Percentiles rank a stretch among this genome's conserved stretches.
Conservation (phyloP, 2,113 vertebrate genomes). For the Sorex araneus region DNA sequence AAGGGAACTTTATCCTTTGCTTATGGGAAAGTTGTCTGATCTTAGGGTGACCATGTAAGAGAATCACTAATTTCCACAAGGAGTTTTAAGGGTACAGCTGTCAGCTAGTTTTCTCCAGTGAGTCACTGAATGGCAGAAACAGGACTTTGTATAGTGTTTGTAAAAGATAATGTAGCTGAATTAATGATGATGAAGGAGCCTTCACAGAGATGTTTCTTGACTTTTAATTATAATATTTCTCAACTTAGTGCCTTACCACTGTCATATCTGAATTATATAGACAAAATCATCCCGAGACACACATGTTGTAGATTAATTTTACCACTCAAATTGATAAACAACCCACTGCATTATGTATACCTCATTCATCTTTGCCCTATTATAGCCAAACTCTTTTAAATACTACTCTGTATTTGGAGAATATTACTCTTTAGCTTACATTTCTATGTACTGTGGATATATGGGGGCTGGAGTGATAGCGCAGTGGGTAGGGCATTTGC, state of each 20-base stretch:
- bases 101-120: constrained; percentile 51
- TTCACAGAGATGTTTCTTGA: constrained; percentile 75
- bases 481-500: too few relatives aligned
- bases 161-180: constrained; percentile 78
- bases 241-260: constrained; percentile 72
- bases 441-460: background rate
- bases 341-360: constrained; percentile 75
- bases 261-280: constrained; percentile 71
- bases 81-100: background rate
- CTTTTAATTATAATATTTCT: constrained; percentile 82
- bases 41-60: constrained; percentile 53
- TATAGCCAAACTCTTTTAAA: constrained; percentile 69
- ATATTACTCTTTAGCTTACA: constrained; percentile 35
- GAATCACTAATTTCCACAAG: constrained; percentile 75
- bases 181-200: constrained; percentile 78
- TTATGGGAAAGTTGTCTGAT: too few relatives aligned
- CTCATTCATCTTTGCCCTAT: constrained; percentile 78
- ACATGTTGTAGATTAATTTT: constrained; percentile 71
- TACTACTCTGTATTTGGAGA: constrained; percentile 21
- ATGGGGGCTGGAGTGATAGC: too few relatives aligned
- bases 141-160: constrained; percentile 42
- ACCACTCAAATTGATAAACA: constrained; percentile 74
- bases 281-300: constrained; percentile 15
- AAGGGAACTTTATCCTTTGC: too few relatives aligned
- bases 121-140: background rate